Base-by-base conservation (phyloP, 2,113 vertebrate genomes). In the Grammomys surdaster region DNA sequence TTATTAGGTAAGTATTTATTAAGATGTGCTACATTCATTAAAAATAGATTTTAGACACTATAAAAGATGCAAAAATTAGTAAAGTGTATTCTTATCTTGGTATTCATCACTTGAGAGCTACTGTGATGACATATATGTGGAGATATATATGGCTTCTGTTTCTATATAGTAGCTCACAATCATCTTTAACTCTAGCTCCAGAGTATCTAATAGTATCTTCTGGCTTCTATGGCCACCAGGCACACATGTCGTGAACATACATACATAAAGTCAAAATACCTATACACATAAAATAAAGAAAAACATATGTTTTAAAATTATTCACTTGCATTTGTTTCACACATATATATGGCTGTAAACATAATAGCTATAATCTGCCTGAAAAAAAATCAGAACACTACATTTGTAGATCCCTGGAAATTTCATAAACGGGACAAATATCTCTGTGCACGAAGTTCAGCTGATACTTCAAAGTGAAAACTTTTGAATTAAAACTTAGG, bases 401-500 rank as follows among this genome's bases (percentile, higher is more conserved):
- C 14, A 80, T 54, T 73, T 93, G 54, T 63, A 69, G 63, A 86
- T 6, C 46, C 84, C 51, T 75, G 12, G 33, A 28, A 82, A 60
- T 31, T 33, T 86, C 8, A 60, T 63, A 70, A 22, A 51, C 75
- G 31, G 3, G 75, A 77, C 67, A 93, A 93, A 86, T 60, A 70
- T 17, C n/a, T 91, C 72, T 93, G 56, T 36, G n/a, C 51, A 40
- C 85, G 11, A 16, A 6, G 82, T 69, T 80, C 33, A 82, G 4
- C 19, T 88, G 76, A 72, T 72, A 33, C 11, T 81, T 95, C 84
- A 86, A 80, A 75, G n/a, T 43, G 48, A 91, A 97, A 86, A n/a
- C 14, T 89, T 76, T 77, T 77, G 10, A 87, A 31, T 12, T 87
- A 1, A 20, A 91, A 72, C 22, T 81, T 87, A 63, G 93, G 43